Evolutionary conservation across 2,113 vertebrate species (phyloP).

Genomic region (Oreocharis arfaki): DNA sequence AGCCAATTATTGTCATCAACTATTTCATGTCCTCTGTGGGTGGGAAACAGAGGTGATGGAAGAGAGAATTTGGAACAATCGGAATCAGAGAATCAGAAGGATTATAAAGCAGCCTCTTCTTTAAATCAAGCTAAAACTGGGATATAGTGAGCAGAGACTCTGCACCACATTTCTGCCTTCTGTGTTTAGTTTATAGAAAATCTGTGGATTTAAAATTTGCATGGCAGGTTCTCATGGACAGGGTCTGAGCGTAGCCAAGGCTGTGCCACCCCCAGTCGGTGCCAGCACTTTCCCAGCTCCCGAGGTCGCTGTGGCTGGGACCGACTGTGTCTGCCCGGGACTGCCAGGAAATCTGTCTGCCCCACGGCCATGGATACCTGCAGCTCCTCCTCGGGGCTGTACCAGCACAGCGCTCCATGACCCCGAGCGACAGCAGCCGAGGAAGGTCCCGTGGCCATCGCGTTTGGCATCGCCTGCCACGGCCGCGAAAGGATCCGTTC

Average conservation of each 20-base stretch:
- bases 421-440: accelerated
- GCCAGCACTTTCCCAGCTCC: background rate
- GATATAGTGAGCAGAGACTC: background rate
- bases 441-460: background rate
- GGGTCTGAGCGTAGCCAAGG: accelerated
- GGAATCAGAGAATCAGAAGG: background rate
- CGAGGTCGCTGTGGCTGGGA: accelerated
- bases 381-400: background rate
- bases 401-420: accelerated
- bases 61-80: background rate
- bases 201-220: accelerated
- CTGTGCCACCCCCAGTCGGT: accelerated
- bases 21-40: background rate
- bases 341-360: background rate
- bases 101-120: background rate
- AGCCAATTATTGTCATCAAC: background rate
- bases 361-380: accelerated
- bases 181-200: background rate
- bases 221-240: no score
- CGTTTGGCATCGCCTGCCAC: background rate
- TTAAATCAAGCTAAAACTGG: background rate
- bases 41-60: background rate
- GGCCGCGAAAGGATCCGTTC: background rate
- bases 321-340: accelerated
- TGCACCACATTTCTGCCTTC: background rate